Base-by-base conservation (phyloP, 2,113 vertebrate genomes). In the Puma concolor region DNA sequence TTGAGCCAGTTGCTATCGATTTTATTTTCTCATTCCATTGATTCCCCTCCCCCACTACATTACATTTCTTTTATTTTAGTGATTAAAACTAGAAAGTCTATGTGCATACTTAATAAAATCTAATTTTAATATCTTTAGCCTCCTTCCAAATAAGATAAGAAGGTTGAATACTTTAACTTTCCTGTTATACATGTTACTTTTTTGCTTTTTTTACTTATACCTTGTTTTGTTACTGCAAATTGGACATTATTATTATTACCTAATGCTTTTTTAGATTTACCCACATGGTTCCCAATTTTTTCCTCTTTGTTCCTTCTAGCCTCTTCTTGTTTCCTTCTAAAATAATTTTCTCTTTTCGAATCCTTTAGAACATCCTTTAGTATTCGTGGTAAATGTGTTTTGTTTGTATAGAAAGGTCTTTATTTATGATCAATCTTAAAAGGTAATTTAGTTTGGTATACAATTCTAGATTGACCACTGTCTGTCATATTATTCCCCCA, bases 1-100 rank as follows among this genome's bases (percentile, higher is more conserved):
- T 21, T 63, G 38, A 96, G 41, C 0, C 48, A 85, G 27, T 93
- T 79, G n/a, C 13, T 81, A 25, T 33, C 95, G 36, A 69, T 69
- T 91, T 95, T 90, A 86, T 79, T 93, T 92, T 57, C 52, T 96
- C 14, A 63, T 83, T 95, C 36, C n/a, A 86, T 52, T 96, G n/a
- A 79, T n/a, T 67, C 33, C 5, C 7, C 10, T 7, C 36, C 3
- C 33, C 14, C 31, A 64, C 8, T 38, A 83, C 38, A 93, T 83
- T 54, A 54, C 4, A 3, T 29, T 77, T 63, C 27, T 29, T 77
- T 89, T 90, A 82, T 90, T 96, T 95, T 93, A 74, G 71, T 71
- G 10, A 89, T 82, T 57, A 94, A 91, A 77, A 72, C 44, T 82
- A 87, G 79, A 94, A 97, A 79, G 79, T 74, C 80, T 76, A 64